These are phyloP conservation scores for Pristionchus maxplancki DNA, from an alignment of 2,888 invertebrate species.

Conservation along the genomic window DNA sequence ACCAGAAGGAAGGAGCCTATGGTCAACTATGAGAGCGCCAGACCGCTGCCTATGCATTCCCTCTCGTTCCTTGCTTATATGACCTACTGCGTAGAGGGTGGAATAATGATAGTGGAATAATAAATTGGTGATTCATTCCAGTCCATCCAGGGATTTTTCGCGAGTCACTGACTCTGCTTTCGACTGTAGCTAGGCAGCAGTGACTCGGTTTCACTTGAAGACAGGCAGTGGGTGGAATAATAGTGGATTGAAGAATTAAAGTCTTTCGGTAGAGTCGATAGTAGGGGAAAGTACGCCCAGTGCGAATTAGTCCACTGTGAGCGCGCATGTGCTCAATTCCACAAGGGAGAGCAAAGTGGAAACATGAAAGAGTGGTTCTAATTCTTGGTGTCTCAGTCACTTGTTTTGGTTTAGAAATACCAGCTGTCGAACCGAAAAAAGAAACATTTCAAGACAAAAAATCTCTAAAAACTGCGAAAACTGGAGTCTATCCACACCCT, in stretches of 20 bases:
- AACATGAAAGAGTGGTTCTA: not conserved
- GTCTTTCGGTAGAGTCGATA: not conserved
- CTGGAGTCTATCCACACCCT: not conserved
- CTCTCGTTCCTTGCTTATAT: too few relatives aligned
- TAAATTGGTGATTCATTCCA: not conserved
- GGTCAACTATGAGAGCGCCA: not conserved
- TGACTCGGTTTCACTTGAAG: not conserved
- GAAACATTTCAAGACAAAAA: not conserved
- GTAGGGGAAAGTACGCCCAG: not conserved
- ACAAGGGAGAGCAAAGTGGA: not conserved
- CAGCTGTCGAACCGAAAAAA: too few relatives aligned
- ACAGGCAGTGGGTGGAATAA: not conserved
- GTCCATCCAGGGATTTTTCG: too few relatives aligned
- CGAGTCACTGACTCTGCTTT: not conserved
- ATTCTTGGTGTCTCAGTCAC: not conserved
- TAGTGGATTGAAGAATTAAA: too few relatives aligned
- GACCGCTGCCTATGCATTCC: not conserved
- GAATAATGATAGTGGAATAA: not conserved
- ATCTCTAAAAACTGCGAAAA: not conserved
- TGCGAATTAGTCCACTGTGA: not conserved
- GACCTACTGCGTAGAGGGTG: not conserved
- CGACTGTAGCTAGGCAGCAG: not conserved
- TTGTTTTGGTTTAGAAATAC: too few relatives aligned
- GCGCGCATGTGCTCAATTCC: not conserved
- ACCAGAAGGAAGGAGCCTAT: too few relatives aligned